A percentile compares a stretch with the other conserved stretches of the same genome.
phyloP scores from a whole-genome alignment of 2,888 invertebrate genomes.

The Drosophila trichaetosa region DNA sequence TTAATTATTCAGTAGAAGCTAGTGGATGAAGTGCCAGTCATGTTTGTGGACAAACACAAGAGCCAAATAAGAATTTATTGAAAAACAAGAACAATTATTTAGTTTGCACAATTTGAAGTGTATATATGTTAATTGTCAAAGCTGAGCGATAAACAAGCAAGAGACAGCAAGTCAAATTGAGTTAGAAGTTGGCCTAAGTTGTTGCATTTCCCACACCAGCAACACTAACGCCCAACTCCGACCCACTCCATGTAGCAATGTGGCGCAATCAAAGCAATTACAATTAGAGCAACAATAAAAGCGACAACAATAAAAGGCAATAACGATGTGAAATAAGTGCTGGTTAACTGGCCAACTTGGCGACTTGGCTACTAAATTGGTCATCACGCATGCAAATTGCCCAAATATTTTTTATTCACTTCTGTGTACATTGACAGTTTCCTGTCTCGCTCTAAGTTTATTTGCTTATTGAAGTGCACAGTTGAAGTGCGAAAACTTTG shows the following conservation, averaged over 20 bases:
- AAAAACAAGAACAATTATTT: not conserved
- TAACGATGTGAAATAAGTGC: conserved; percentile 21
- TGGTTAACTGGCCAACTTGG: conserved; percentile 48
- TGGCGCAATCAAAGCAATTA: conserved; percentile 63
- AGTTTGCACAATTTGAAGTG: not conserved
- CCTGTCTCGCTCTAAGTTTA: not conserved
- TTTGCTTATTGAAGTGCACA: not conserved
- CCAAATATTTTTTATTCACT: conserved; percentile 59
- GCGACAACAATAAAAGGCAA: conserved; percentile 21
- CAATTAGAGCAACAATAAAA: conserved; percentile 34
- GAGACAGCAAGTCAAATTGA: conserved; percentile 36
- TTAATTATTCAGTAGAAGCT: not conserved
- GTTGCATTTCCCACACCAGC: not conserved
- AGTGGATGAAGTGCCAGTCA: not conserved
- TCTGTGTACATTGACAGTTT: conserved; percentile 1
- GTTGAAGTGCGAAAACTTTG: conserved; percentile 9
- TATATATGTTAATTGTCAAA: conserved; percentile 10
- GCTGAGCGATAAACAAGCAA: conserved; percentile 10
- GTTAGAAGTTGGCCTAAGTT: conserved; percentile 38
- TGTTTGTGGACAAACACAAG: not conserved
- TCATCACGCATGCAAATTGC: conserved; percentile 72
- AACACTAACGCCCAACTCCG: not conserved
- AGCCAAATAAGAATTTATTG: not conserved
- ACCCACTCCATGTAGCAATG: conserved; percentile 25
- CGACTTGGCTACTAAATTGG: conserved; percentile 49